Conservation (phyloP, 1,140 invertebrate species). For the Zophobas atratus region DNA sequence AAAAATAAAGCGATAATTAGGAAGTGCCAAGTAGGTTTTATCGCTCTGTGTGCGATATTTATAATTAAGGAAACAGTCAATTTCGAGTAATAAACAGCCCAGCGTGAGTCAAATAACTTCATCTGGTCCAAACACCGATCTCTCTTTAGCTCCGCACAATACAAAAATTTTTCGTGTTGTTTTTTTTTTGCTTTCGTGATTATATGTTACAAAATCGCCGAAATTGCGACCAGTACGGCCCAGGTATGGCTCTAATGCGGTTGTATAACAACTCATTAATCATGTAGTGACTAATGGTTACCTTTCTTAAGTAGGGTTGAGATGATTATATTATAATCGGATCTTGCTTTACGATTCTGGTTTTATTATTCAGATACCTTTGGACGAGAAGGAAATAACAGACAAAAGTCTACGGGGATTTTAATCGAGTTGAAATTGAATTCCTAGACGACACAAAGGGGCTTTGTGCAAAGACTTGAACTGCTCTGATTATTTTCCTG, state of each 20-base stretch:
- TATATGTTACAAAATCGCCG: background rate
- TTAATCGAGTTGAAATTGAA: background rate
- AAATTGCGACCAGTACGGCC: conserved; percentile 4
- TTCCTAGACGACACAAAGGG: background rate
- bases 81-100: background rate
- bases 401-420: background rate
- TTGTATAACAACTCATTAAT: conserved; percentile 39
- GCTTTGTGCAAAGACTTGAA: background rate
- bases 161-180: no score
- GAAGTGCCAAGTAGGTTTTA: background rate
- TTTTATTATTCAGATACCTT: conserved; percentile 12
- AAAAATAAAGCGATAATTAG: background rate
- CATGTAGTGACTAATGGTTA: conserved; percentile 34
- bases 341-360: conserved; percentile 9
- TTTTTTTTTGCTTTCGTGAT: background rate
- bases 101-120: background rate
- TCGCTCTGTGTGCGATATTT: background rate
- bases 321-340: conserved; percentile 37
- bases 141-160: background rate
- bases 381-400: conserved; percentile 4
- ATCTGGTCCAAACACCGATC: background rate
- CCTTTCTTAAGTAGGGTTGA: conserved; percentile 40
- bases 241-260: conserved; percentile 5
- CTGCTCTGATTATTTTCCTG: no score
- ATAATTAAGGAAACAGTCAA: background rate